phyloP scores from a whole-genome alignment of 2,113 vertebrate species.

The Nanorana parkeri region DNA sequence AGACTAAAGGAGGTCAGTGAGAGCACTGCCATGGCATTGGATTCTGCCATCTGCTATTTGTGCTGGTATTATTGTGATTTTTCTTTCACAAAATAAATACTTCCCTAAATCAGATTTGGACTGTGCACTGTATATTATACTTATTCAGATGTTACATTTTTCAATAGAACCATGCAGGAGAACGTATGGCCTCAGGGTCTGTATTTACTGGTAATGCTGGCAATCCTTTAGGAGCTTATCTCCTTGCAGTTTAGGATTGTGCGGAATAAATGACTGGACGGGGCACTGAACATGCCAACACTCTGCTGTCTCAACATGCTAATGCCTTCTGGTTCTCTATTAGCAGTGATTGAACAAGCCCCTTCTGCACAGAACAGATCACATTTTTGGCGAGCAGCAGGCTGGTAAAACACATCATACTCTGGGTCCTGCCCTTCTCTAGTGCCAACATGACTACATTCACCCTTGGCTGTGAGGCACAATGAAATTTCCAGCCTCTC shows the following conservation, averaged over 20 bases:
- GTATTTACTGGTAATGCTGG: background rate
- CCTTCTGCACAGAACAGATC: conserved; percentile 11
- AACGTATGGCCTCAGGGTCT: conserved; percentile 13
- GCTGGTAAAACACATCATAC: conserved; percentile 1
- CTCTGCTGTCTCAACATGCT: background rate
- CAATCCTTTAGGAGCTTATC: conserved; percentile 16
- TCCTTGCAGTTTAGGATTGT: conserved; percentile 10
- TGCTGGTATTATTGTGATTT: conserved; percentile 21
- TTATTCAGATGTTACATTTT: background rate
- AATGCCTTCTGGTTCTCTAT: conserved; percentile 22
- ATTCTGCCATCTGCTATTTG: conserved; percentile 17
- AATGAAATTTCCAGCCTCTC: background rate
- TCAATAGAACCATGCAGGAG: background rate
- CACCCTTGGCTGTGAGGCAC: conserved; percentile 29
- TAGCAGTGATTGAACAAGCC: conserved; percentile 7
- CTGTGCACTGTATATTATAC: conserved; percentile 1
- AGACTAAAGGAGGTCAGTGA: conserved; percentile 32
- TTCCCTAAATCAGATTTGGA: conserved; percentile 18
- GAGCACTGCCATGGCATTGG: background rate
- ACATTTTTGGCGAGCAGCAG: conserved; percentile 8
- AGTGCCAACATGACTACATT: conserved; percentile 18
- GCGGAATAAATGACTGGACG: conserved; percentile 3
- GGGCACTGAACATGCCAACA: conserved; percentile 5
- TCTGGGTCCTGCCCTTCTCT: conserved; percentile 20
- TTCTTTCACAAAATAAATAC: conserved; percentile 29